Conservation (phyloP, 2,797 vertebrate species). For the Pantherophis vulpinus region DNA sequence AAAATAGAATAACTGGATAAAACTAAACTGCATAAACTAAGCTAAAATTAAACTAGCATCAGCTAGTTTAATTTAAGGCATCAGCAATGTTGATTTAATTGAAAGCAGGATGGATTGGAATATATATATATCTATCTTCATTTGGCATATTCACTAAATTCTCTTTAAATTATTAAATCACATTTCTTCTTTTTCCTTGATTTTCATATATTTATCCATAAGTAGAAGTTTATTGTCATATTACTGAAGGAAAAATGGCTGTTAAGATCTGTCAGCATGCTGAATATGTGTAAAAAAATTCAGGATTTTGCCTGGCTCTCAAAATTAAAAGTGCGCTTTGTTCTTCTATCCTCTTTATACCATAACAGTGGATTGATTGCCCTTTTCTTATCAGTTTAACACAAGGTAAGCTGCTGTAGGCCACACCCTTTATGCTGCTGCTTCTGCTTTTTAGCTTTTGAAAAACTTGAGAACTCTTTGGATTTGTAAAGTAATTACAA, state of each 20-base stretch:
- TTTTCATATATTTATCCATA: conserved; percentile 53
- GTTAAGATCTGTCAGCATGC: conserved; percentile 44
- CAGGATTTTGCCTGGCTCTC: conserved; percentile 33
- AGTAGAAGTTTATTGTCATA: conserved; percentile 48
- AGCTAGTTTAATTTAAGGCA: too few species aligned
- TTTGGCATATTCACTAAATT: conserved; percentile 44
- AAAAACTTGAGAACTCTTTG: not conserved
- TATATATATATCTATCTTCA: not conserved
- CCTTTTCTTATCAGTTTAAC: conserved; percentile 52
- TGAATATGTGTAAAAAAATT: conserved; percentile 44
- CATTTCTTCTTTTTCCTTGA: conserved; percentile 44
- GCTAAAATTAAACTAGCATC: not conserved
- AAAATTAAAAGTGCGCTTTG: conserved; percentile 40
- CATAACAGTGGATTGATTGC: conserved; percentile 61
- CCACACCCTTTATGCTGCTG: not conserved
- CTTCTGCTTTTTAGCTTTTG: conserved; percentile 5
- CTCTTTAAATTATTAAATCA: conserved; percentile 49
- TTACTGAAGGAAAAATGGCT: conserved; percentile 56
- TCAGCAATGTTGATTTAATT: not conserved
- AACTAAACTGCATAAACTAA: not conserved
- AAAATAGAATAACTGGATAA: not conserved
- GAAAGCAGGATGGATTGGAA: conserved; percentile 11
- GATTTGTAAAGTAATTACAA: not conserved
- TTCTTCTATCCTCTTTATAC: conserved; percentile 25
- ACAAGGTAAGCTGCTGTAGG: too few species aligned